Base-by-base conservation (phyloP, 2,888 invertebrate genomes). In the Gibbula magus region DNA sequence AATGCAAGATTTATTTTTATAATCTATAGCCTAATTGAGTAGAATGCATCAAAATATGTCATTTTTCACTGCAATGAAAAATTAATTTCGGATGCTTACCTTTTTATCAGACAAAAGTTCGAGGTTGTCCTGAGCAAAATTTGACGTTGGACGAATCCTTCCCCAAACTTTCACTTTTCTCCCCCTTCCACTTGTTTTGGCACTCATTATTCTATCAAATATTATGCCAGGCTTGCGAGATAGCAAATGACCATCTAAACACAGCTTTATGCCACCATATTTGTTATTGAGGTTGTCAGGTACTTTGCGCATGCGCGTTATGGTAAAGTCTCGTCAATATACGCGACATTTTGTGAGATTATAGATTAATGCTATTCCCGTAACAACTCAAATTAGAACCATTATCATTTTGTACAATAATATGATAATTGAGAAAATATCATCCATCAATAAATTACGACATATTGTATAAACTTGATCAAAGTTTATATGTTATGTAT, bases 141-240 rank as follows among this genome's bases (percentile, higher is more conserved):
- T 86, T 53, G 91, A 67, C 29, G 92, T 92, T 32, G 93, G 93
- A 84, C 91, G 86, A 45, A 91, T 89, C 67, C 93, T 87, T 20
- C 91, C 88, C 91, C 91, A 92, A 16, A 93, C 92, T 78, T 91
- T 89, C 25, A 93, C 93, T 81, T 91, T 89, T 73, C 89, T 91
- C 67, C 87, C 87, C 75, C 89, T 87, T 32, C 78, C 80, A 25
- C 81, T 80, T 77, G 81, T 81, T 77, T 78, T 83, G 56, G 39
- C 51, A 75, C 80, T 80, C 80, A 80, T 67, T 10, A 51, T 39
- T 56, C 20, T 22, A 39, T 25, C 16, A 25, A 56, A 56, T 32
- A 13, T 61, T 61, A 22, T 51, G 39, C 10, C 10, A 35, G 7
- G 22, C 29, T 22, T 35, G 70, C 25, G 61, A 67, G 35, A 80